Conservation (phyloP, 2,888 invertebrate genomes). For the Apodemia duryi region DNA sequence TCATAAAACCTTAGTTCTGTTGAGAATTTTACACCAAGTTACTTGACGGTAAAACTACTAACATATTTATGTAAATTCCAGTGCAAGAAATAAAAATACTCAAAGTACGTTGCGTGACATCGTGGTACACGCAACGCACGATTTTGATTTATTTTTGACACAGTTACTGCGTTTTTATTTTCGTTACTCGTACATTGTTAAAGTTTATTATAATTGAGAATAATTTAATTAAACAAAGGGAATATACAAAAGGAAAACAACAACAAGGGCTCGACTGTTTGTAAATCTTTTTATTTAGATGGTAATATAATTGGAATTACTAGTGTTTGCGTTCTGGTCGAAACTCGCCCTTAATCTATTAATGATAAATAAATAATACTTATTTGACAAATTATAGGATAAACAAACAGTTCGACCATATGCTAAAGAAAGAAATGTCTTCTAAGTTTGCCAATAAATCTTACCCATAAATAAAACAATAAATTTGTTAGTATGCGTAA, state of each 20-base stretch:
- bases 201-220: slow-evolving; percentile 11
- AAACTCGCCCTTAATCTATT: too few relatives aligned
- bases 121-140: slow-evolving; percentile 51
- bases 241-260: slow-evolving; percentile 1
- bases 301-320: too few relatives aligned
- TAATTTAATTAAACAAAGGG: slow-evolving; percentile 15
- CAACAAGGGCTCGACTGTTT: neutral
- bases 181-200: slow-evolving; percentile 9
- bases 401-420: too few relatives aligned
- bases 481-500: too few relatives aligned
- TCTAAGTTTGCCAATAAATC: too few relatives aligned
- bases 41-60: slow-evolving; percentile 34
- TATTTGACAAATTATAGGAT: too few relatives aligned
- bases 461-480: too few relatives aligned
- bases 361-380: too few relatives aligned
- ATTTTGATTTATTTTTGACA: slow-evolving; percentile 52
- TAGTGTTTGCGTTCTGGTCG: too few relatives aligned
- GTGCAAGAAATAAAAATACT: slow-evolving; percentile 37
- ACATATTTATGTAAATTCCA: slow-evolving; percentile 49
- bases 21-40: neutral
- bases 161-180: slow-evolving; percentile 21
- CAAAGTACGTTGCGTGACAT: slow-evolving; percentile 59
- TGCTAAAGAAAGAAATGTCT: too few relatives aligned
- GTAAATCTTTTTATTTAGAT: neutral
- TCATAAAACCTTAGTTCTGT: slow-evolving; percentile 1